Conservation (phyloP, 1,140 invertebrate genomes). For the Charaxes varanes region DNA sequence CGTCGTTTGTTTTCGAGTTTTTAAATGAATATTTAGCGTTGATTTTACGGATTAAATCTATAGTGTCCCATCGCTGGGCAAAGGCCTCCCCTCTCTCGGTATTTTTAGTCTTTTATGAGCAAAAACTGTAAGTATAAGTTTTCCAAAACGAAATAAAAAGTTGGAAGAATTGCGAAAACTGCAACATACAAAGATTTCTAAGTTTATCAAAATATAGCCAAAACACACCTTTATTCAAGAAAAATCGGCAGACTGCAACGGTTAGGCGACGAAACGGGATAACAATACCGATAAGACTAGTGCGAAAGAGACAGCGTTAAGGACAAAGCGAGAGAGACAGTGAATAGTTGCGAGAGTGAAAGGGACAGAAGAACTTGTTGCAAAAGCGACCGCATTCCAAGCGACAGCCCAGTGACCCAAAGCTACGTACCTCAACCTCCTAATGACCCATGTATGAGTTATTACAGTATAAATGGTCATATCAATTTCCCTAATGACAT, state of each 20-base stretch:
- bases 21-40: too few relatives aligned
- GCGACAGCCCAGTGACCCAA: constrained; percentile 62
- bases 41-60: too few relatives aligned
- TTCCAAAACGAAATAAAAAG: too few relatives aligned
- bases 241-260: constrained; percentile 5
- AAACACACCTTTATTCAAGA: not conserved
- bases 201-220: too few relatives aligned
- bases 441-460: constrained; percentile 13
- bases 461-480: constrained; percentile 14
- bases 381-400: constrained; percentile 62
- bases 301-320: constrained; percentile 14
- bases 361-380: constrained; percentile 55
- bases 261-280: constrained; percentile 2
- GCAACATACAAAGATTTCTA: too few relatives aligned
- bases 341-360: constrained; percentile 24
- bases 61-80: too few relatives aligned
- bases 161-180: too few relatives aligned
- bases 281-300: constrained; percentile 3
- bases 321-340: constrained; percentile 25
- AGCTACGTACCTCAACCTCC: constrained; percentile 29
- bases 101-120: too few relatives aligned
- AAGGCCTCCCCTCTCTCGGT: too few relatives aligned
- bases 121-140: too few relatives aligned
- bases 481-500: constrained; percentile 7
- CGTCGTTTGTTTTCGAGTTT: too few relatives aligned